phyloP scores from a whole-genome alignment of 92 coral and sea anemone species.

The Parazoanthus swiftii region DNA sequence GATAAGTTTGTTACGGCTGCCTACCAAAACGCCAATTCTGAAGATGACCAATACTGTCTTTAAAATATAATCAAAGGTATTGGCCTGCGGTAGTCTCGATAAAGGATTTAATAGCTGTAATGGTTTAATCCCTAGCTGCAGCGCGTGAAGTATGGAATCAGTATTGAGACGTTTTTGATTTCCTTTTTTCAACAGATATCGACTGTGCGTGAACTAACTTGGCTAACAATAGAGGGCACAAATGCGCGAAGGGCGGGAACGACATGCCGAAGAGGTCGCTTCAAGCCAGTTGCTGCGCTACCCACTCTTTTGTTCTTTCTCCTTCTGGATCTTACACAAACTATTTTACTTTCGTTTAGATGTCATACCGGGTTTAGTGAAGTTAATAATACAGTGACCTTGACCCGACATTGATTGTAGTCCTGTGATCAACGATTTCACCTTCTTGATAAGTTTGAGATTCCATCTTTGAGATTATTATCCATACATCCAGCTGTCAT shows the following conservation, averaged over 20 bases:
- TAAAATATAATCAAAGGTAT: constrained; percentile 29
- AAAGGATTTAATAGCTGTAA: constrained; percentile 25
- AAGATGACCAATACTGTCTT: constrained; percentile 28
- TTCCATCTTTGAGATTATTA: neutral
- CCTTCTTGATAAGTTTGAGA: neutral
- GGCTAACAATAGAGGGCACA: constrained; percentile 25
- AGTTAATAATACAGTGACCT: constrained; percentile 17
- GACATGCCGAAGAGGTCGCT: constrained; percentile 10
- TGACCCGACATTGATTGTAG: neutral
- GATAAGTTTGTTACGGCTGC: constrained; percentile 17
- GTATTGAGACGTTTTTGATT: constrained; percentile 7
- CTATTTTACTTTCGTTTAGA: constrained; percentile 6
- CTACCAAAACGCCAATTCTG: neutral
- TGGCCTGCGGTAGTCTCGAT: constrained; percentile 42
- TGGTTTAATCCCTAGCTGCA: neutral
- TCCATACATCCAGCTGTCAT: constrained; percentile 17
- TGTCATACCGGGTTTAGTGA: constrained; percentile 35
- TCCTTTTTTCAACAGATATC: constrained; percentile 33
- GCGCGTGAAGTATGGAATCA: constrained; percentile 21
- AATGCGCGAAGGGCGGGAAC: constrained; percentile 26
- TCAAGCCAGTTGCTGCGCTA: constrained; percentile 28
- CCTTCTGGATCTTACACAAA: constrained; percentile 25
- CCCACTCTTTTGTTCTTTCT: constrained; percentile 1
- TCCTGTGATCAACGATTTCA: constrained; percentile 2
- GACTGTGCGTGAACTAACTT: constrained; percentile 32